phyloP scores from a whole-genome alignment of 1,140 invertebrate species.

The Camponotus floridanus region DNA sequence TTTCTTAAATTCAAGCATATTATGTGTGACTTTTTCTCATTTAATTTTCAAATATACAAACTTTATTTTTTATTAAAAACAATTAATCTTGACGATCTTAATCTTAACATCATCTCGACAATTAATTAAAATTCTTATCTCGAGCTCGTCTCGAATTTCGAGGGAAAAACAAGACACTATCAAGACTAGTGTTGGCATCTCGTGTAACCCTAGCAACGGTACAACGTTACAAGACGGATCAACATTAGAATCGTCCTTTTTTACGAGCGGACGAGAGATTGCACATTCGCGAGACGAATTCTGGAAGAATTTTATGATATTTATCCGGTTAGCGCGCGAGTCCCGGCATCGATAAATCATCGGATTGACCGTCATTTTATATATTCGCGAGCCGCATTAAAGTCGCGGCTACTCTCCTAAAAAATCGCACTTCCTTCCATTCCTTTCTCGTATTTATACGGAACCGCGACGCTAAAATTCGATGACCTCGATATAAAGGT shows the following conservation, averaged over 20 bases:
- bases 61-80: too few relatives aligned
- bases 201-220: neutral
- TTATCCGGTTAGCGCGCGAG: neutral
- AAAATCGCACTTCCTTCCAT: neutral
- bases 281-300: slow-evolving; percentile 35
- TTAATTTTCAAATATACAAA: too few relatives aligned
- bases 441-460: neutral
- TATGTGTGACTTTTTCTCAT: too few relatives aligned
- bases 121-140: too few relatives aligned
- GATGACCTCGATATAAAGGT: slow-evolving; percentile 45
- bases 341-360: slow-evolving; percentile 35
- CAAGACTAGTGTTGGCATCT: too few relatives aligned
- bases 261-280: neutral
- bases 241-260: neutral
- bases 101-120: too few relatives aligned
- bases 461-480: slow-evolving; percentile 15
- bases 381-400: slow-evolving; percentile 38
- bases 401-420: neutral
- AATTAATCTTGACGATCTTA: too few relatives aligned
- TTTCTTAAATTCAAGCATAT: too few relatives aligned
- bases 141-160: too few relatives aligned
- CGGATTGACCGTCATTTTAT: slow-evolving; percentile 44
- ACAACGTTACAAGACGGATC: slow-evolving; percentile 20
- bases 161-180: too few relatives aligned
- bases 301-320: slow-evolving; percentile 30